Evolutionary conservation across 2,797 vertebrate species (phyloP).

Genomic region (Sebastes baramenuke): DNA sequence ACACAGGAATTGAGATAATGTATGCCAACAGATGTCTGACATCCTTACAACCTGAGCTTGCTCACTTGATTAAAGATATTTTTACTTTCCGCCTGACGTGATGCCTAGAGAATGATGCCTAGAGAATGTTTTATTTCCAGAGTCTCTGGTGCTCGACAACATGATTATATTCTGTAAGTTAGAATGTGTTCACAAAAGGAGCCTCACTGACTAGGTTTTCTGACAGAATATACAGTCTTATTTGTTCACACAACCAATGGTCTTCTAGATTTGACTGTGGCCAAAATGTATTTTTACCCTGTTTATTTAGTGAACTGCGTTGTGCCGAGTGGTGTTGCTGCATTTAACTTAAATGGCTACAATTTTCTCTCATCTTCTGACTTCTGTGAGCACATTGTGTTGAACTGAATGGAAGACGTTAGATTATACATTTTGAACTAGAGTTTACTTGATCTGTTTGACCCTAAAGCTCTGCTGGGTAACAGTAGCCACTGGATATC

Average conservation of each 20-base stretch:
- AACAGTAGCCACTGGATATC: neutral
- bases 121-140: constrained; percentile 25
- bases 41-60: constrained; percentile 22
- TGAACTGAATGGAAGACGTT: neutral
- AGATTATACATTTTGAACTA: neutral
- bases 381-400: neutral
- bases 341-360: neutral
- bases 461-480: neutral
- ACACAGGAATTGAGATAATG: constrained; percentile 63
- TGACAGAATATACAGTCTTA: neutral
- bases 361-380: neutral
- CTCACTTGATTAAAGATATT: constrained; percentile 56
- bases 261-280: neutral
- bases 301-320: neutral
- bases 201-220: neutral
- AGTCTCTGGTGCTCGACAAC: constrained; percentile 13
- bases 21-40: constrained; percentile 66
- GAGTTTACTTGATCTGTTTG: neutral
- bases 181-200: constrained; percentile 20
- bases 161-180: constrained; percentile 33
- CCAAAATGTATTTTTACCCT: neutral
- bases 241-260: neutral
- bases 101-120: constrained; percentile 20
- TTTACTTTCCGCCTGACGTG: neutral
- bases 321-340: neutral